Conservation (phyloP, 2,797 vertebrate genomes). For the Megalops cyprinoides region DNA sequence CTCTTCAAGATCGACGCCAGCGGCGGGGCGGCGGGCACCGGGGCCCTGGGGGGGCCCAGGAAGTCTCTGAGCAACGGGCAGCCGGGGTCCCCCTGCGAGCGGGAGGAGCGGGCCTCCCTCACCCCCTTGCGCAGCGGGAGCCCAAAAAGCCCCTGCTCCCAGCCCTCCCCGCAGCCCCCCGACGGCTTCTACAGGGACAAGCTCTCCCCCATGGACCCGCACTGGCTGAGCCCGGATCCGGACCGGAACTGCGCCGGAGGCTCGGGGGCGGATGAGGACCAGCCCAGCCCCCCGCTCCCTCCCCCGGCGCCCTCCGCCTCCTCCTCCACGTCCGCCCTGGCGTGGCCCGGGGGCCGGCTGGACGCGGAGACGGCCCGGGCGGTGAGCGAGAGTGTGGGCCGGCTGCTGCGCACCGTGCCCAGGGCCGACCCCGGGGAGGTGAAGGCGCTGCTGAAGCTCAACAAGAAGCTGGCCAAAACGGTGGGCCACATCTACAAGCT, state of each 20-base stretch:
- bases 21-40: constrained; percentile 50
- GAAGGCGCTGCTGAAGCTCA: constrained; percentile 87
- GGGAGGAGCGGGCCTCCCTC: constrained; percentile 75
- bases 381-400: constrained; percentile 87
- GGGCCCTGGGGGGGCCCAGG: constrained; percentile 60
- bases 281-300: constrained; percentile 66
- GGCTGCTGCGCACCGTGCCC: constrained; percentile 86
- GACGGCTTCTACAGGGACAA: constrained; percentile 78
- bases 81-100: constrained; percentile 81
- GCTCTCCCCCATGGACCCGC: constrained; percentile 86
- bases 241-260: constrained; percentile 69
- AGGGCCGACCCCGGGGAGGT: constrained; percentile 81
- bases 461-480: constrained; percentile 92
- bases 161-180: constrained; percentile 83
- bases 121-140: constrained; percentile 82
- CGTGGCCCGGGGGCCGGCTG: constrained; percentile 77
- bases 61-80: constrained; percentile 89
- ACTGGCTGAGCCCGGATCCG: constrained; percentile 85
- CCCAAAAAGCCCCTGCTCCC: constrained; percentile 88
- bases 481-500: constrained; percentile 96
- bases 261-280: constrained; percentile 81
- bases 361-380: constrained; percentile 83
- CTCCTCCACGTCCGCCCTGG: constrained; percentile 51
- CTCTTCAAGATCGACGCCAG: constrained; percentile 89
- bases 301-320: constrained; percentile 67